These are phyloP conservation scores for Synergus gifuensis DNA, from an alignment of 2,888 invertebrate species.

Conservation along the genomic window DNA sequence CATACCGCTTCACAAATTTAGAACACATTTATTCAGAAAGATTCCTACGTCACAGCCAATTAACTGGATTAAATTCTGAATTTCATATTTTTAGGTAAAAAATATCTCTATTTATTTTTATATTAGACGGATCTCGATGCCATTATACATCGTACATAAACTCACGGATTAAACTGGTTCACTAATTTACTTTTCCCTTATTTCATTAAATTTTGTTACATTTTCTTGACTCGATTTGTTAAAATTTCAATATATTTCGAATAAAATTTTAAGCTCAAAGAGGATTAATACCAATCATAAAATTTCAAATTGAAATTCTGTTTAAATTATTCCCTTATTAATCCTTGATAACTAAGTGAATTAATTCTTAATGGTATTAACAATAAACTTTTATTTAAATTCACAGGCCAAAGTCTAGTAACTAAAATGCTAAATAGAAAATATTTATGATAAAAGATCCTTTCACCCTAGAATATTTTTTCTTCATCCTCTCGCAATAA, in stretches of 20 bases:
- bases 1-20: constrained; percentile 2
- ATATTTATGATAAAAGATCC: no score
- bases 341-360: neutral
- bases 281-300: neutral
- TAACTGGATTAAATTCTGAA: neutral
- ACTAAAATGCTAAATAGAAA: no score
- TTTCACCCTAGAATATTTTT: no score
- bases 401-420: neutral
- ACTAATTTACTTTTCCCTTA: no score
- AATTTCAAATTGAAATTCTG: neutral
- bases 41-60: constrained; percentile 1
- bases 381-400: neutral
- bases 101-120: no score
- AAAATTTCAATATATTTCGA: no score
- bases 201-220: no score
- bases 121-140: neutral
- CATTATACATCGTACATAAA: no score
- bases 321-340: neutral
- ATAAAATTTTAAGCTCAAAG: neutral
- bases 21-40: constrained; percentile 16
- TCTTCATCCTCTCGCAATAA: no score
- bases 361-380: neutral
- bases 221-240: neutral
- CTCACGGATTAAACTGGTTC: no score
- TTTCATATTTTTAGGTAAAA: neutral